phyloP scores from a whole-genome alignment of 2,797 vertebrate genomes.

The Hydrocynus forskahlii region DNA sequence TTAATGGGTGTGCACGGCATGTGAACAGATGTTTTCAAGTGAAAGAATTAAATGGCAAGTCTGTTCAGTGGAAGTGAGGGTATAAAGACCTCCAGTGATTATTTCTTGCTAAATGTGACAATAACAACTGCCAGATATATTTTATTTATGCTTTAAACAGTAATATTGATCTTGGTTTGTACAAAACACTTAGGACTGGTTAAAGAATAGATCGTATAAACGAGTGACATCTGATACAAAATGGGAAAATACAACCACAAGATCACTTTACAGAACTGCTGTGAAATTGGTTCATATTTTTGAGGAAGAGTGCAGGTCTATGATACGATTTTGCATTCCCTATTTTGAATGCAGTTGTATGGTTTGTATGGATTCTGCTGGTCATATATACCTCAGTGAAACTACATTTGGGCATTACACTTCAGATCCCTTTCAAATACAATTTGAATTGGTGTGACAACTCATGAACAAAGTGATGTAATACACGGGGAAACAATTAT shows the following conservation, averaged over 20 bases:
- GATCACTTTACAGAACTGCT: constrained; percentile 25
- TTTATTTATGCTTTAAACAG: constrained; percentile 61
- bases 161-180: constrained; percentile 47
- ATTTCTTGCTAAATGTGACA: background rate
- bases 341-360: background rate
- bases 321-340: background rate
- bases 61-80: too few relatives aligned
- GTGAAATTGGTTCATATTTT: background rate
- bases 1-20: too few relatives aligned
- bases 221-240: constrained; percentile 53
- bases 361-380: constrained; percentile 4
- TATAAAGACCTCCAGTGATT: too few relatives aligned
- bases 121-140: constrained; percentile 67
- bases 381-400: background rate
- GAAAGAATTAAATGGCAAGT: too few relatives aligned
- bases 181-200: constrained; percentile 71
- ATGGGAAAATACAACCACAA: constrained; percentile 54
- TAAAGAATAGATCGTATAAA: constrained; percentile 52
- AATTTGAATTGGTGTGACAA: too few relatives aligned
- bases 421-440: background rate
- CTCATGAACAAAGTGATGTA: background rate
- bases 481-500: background rate
- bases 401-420: background rate
- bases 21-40: too few relatives aligned
- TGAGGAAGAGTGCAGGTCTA: background rate